These are phyloP conservation scores for Tenualosa ilisha DNA, from an alignment of 2,797 vertebrate genomes.

Conservation along the genomic window DNA sequence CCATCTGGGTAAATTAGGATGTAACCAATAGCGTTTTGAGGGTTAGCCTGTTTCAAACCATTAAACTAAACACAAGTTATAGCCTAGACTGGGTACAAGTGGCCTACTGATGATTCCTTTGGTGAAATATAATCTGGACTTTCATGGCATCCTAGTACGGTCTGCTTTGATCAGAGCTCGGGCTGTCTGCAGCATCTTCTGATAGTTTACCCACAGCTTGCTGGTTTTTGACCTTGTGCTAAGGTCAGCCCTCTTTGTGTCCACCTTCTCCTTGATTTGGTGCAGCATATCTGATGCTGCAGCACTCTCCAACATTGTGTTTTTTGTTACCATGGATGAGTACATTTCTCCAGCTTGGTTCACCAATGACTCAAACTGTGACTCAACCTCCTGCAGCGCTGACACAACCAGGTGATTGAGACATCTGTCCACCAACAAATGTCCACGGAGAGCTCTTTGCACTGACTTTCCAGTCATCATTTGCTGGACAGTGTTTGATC, in stretches of 20 bases:
- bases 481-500: conserved; percentile 21
- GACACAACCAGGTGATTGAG: conserved; percentile 35
- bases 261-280: conserved; percentile 16
- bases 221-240: conserved; percentile 33
- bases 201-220: conserved; percentile 35
- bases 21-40: no score
- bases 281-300: conserved; percentile 27
- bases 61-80: no score
- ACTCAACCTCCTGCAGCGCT: conserved; percentile 25
- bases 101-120: no score
- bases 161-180: conserved; percentile 29
- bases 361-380: conserved; percentile 30
- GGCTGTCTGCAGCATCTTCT: conserved; percentile 35
- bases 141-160: conserved; percentile 5
- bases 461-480: conserved; percentile 36
- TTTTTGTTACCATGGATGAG: conserved; percentile 28
- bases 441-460: conserved; percentile 31
- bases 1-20: no score
- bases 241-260: conserved; percentile 5
- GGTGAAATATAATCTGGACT: no score
- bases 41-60: no score
- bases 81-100: no score
- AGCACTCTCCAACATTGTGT: conserved; percentile 32
- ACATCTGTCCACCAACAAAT: conserved; percentile 35
- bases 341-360: conserved; percentile 15